Conservation (phyloP, 2,797 vertebrate genomes). For the Myotis myotis region DNA sequence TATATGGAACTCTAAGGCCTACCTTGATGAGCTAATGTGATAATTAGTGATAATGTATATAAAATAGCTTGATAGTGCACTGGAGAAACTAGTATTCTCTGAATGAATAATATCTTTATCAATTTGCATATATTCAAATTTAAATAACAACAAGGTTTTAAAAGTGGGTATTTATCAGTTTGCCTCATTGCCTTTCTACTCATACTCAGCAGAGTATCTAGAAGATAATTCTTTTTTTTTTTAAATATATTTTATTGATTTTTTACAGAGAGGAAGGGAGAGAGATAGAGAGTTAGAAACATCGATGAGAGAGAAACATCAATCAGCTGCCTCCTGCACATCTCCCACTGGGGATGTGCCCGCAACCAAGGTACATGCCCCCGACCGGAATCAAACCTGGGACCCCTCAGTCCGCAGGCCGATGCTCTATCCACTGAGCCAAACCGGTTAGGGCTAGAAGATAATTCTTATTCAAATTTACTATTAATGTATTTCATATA, state of each 20-base stretch:
- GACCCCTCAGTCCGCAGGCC: too few relatives aligned
- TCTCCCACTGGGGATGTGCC: too few relatives aligned
- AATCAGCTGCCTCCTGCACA: too few relatives aligned
- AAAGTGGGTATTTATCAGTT: neutral
- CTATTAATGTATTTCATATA: neutral
- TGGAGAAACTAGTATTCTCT: neutral
- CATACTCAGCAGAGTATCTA: neutral
- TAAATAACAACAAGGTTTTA: neutral
- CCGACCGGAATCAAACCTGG: too few relatives aligned
- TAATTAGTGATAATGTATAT: conserved; percentile 1
- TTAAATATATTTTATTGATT: too few relatives aligned
- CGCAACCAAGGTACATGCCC: too few relatives aligned
- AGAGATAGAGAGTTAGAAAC: too few relatives aligned
- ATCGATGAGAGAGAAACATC: too few relatives aligned
- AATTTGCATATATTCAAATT: neutral
- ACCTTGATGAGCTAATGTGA: neutral
- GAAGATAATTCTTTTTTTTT: neutral
- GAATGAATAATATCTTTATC: neutral
- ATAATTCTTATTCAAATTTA: neutral
- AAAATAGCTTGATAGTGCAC: neutral
- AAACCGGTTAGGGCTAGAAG: too few relatives aligned
- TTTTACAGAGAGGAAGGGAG: too few relatives aligned
- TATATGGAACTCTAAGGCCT: neutral
- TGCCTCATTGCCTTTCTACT: neutral
- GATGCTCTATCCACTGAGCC: too few relatives aligned